Evolutionary conservation across 2,797 vertebrate species (phyloP).

Genomic region (Micrastur ruficollis): DNA sequence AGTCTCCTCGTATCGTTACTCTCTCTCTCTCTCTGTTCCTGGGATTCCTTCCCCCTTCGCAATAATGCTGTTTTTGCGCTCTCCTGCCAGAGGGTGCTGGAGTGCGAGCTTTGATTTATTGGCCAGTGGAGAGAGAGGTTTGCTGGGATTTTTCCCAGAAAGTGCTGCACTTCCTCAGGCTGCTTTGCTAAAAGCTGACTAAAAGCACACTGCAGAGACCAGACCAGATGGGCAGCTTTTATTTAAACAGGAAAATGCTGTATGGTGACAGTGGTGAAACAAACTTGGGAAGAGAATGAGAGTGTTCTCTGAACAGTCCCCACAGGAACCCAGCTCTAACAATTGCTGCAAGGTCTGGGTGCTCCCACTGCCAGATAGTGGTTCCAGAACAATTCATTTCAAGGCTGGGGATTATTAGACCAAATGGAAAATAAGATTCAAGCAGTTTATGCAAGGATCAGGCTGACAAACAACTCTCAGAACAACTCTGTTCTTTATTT

Average conservation of each 20-base stretch:
- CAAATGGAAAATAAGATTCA: conserved; percentile 40
- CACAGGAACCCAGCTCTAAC: background rate
- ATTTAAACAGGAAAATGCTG: background rate
- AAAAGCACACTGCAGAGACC: background rate
- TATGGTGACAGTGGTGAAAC: background rate
- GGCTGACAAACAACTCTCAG: background rate
- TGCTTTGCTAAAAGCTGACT: conserved; percentile 5
- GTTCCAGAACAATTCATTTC: conserved; percentile 8
- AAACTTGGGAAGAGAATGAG: background rate
- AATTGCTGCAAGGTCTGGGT: background rate
- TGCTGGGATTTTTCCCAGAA: conserved; percentile 7
- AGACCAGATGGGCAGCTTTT: conserved; percentile 20
- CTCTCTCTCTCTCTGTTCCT: background rate
- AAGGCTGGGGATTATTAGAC: conserved; percentile 14
- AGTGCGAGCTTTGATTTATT: background rate
- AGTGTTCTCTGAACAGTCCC: background rate
- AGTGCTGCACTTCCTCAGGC: background rate
- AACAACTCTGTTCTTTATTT: background rate
- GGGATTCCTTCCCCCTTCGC: background rate
- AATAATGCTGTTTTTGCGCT: background rate
- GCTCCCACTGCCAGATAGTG: conserved; percentile 12
- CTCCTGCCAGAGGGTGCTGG: background rate
- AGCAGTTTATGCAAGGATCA: background rate
- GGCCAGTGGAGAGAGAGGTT: background rate
- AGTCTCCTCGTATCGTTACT: background rate